Conservation (phyloP, 2,797 vertebrate genomes). For the Cyprinodon diabolis region DNA sequence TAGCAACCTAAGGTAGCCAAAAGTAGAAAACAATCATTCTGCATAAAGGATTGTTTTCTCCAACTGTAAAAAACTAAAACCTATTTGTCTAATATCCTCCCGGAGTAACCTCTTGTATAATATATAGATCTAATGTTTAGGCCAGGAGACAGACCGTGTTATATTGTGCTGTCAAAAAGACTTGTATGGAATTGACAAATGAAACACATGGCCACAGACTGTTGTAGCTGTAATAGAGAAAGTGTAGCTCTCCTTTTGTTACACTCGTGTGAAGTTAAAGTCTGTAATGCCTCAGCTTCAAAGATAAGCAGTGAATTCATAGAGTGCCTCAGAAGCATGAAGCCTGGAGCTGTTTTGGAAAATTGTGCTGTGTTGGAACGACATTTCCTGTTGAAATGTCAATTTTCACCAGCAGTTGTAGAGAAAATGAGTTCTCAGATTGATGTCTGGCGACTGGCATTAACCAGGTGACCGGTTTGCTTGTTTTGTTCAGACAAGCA, state of each 20-base stretch:
- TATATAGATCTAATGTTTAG: background rate
- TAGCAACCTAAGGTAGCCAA: no score
- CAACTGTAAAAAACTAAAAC: no score
- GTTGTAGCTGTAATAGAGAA: constrained; percentile 6
- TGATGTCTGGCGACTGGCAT: constrained; percentile 17
- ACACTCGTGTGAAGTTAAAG: constrained; percentile 16
- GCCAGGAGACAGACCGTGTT: background rate
- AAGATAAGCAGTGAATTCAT: constrained; percentile 27
- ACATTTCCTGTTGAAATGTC: constrained; percentile 40
- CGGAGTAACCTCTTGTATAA: background rate
- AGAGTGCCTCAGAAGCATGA: constrained; percentile 19
- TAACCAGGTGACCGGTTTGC: constrained; percentile 10
- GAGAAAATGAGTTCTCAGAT: constrained; percentile 20
- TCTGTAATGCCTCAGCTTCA: constrained; percentile 15
- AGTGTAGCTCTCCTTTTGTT: constrained; percentile 11
- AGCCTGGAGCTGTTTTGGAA: constrained; percentile 38
- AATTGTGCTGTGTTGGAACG: constrained; percentile 18
- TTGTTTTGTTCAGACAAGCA: constrained; percentile 19
- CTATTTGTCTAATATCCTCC: no score
- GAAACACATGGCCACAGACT: constrained; percentile 3
- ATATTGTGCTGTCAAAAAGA: background rate
- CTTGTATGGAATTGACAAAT: background rate
- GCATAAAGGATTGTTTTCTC: no score
- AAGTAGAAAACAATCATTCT: no score
- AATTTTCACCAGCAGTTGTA: constrained; percentile 23